Evolutionary conservation across 2,797 vertebrate species (phyloP), one percentile per base, ranked within the genome.

Genomic region (Oophaga sylvatica): DNA sequence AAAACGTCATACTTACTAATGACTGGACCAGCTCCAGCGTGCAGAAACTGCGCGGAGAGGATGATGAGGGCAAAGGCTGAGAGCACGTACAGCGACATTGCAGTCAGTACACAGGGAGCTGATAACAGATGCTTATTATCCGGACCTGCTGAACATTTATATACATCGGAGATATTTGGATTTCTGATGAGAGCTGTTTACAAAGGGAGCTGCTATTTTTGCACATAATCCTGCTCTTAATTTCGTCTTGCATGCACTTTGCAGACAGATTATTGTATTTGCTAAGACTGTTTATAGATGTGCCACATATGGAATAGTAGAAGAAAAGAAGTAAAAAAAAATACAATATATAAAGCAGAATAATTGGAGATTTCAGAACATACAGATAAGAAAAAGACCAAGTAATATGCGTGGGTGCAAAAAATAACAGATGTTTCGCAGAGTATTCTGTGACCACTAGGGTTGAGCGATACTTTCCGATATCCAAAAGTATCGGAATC

Each of bases 1-100:
- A n/a, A n/a, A n/a, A n/a, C n/a, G n/a, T n/a, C n/a, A n/a, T 63
- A 87, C 85, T 87, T 19, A 87, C 85, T 3, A 1, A 60, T 13
- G 20, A 48, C 48, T 11, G 85, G 85, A 16, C 16, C 16, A 0
- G 77, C 68, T 12, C 29, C 67, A 15, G n/a, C 20, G 31, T 19
- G 19, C 13, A 26, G 67, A 22, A 87, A 8, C 79, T 59, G 79
- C 22, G 53, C 1, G 2, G 67, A n/a, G 41, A 80, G 20, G 56
- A 87, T 17, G 68, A 31, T 5, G 22, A 81, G 13, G 10, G 48
- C 9, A 22, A 45, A 31, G 77, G 81, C 22, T 0, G 15, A n/a
- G 1, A 80, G 12, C 31, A 22, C 65, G 13, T n/a, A 3, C 10
- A 41, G 20, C 17, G 78, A 41, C 85, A 87, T 87, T 26, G 35